Evolutionary conservation across 2,888 invertebrate genomes (phyloP), one percentile per base, ranked within the genome.

Genomic region (Caenorhabditis doughertyi): DNA sequence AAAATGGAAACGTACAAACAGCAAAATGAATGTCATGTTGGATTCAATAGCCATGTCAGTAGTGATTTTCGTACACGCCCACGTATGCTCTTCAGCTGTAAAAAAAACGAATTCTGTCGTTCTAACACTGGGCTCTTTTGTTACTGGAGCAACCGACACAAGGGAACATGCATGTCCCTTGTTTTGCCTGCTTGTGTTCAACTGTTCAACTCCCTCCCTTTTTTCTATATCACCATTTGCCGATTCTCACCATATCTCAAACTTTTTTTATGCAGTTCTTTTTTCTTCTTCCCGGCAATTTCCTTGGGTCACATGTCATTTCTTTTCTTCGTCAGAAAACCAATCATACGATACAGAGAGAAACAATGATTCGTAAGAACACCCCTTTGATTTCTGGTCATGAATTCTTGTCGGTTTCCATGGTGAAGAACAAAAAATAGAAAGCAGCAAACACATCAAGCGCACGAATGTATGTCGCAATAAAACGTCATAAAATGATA

Each of bases 61-160:
- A 32, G 29, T 55, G 8, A 55, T 32, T 55, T 55, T 32, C 13
- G 29, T 55, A 32, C 32, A 4, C 29, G 3, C 56, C n/a, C 35
- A 11, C 7, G n/a, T 42, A 39, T 58, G 56, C 32, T 56, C n/a
- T 23, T 2, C 53, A 53, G 27, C 29, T 29, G 23, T n/a, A 13
- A n/a, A n/a, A n/a, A n/a, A 55, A 3, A 53, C 11, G 21, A 53
- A 27, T 11, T 13, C 53, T 23, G 5, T 18, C 29, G 27, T 53
- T 32, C 18, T 18, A 29, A 18, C 55, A 13, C 18, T 23, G 11
- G 32, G 0, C 21, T 0, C 11, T 13, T 18, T 18, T 58, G 39
- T 60, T 60, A 13, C 60, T n/a, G 42, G 25, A 42, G 60, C 42
- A 60, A 60, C 60, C 42, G 11, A 11, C 56, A 21, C 58, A 35